These are phyloP conservation scores for Pseudomyrmex concolor DNA, from an alignment of 1,140 invertebrate genomes.

Conservation along the genomic window DNA sequence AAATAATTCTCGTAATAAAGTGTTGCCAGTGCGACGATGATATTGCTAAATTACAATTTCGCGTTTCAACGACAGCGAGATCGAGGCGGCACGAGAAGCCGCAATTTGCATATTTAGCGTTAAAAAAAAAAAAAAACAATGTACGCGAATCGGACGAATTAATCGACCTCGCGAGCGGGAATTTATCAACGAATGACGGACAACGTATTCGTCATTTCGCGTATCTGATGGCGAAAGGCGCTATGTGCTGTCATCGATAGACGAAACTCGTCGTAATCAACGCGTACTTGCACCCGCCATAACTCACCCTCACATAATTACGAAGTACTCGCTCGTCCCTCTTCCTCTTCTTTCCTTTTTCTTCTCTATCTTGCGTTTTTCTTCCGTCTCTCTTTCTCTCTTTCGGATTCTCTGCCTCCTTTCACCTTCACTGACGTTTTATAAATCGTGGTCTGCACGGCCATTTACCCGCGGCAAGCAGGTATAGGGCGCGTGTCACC, in stretches of 20 bases:
- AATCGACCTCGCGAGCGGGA: constrained; percentile 17
- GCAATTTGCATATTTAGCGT: constrained; percentile 37
- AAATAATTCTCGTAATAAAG: background rate
- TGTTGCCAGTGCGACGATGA: background rate
- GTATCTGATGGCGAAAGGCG: constrained; percentile 47
- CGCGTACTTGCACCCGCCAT: constrained; percentile 73
- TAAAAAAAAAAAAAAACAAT: background rate
- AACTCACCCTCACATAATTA: constrained; percentile 81
- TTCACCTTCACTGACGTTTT: constrained; percentile 43
- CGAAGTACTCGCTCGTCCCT: constrained; percentile 52
- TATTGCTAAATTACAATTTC: constrained; percentile 33
- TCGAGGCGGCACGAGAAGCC: constrained; percentile 8
- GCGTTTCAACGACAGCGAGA: constrained; percentile 13
- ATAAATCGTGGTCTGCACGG: constrained; percentile 61
- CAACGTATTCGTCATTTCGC: constrained; percentile 49
- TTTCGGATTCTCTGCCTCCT: background rate
- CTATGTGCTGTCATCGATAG: constrained; percentile 60
- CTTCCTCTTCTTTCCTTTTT: constrained; percentile 6
- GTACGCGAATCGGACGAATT: constrained; percentile 17
- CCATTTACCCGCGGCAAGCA: constrained; percentile 67
- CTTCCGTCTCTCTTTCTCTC: constrained; percentile 22
- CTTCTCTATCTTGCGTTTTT: background rate
- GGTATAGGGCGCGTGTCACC: constrained; percentile 77
- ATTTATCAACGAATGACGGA: constrained; percentile 31
- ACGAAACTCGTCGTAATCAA: constrained; percentile 64